Percentiles rank a stretch among this genome's conserved stretches.
Conservation (phyloP, 2,797 vertebrate species). For the Otolemur crassicaudatus region DNA sequence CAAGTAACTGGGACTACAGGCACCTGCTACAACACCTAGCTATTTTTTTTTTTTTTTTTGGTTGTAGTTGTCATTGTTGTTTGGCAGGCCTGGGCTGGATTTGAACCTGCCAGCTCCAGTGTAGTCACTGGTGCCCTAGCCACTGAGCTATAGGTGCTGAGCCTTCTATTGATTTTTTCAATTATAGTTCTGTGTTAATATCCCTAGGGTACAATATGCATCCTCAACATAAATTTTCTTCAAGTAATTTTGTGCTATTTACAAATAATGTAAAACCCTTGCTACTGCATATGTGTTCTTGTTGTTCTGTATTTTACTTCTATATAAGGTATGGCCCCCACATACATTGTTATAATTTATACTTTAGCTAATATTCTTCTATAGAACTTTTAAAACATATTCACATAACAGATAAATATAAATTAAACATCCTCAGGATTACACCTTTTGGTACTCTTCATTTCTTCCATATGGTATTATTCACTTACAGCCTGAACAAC, state of each 20-base stretch:
- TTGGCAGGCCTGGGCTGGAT: too few species aligned
- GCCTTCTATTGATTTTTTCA: neutral
- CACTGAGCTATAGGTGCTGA: too few species aligned
- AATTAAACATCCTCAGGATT: neutral
- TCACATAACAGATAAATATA: constrained; percentile 18
- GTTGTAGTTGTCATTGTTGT: too few species aligned
- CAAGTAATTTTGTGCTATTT: neutral
- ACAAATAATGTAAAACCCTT: neutral
- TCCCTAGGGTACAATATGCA: neutral
- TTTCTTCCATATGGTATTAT: neutral
- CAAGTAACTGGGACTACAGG: too few species aligned
- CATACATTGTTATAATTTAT: neutral
- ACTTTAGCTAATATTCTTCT: neutral
- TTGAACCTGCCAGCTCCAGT: too few species aligned
- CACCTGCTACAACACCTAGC: too few species aligned
- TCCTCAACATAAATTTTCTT: neutral
- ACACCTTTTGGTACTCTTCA: neutral
- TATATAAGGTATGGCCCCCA: neutral
- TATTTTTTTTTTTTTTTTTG: too few species aligned
- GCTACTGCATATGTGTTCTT: neutral
- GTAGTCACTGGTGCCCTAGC: too few species aligned
- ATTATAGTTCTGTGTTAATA: neutral
- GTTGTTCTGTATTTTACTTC: neutral
- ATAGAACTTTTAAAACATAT: constrained; percentile 16
- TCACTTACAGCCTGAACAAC: neutral